Conservation (phyloP, 2,888 invertebrate genomes). For the Rhorus exstirpatorius region DNA sequence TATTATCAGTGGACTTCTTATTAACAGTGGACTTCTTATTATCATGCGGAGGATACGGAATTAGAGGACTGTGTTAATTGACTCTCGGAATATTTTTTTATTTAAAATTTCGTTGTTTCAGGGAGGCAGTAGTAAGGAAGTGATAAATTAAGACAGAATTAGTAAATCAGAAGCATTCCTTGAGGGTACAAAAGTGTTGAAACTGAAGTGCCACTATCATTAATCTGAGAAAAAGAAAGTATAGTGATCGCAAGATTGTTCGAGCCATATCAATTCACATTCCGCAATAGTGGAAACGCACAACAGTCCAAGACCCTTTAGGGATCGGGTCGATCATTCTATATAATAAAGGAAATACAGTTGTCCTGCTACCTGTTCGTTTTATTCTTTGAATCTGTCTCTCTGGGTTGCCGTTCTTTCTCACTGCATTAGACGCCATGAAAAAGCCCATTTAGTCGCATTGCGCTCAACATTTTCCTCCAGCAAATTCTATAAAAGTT, state of each 20-base stretch:
- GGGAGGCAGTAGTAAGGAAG: no score
- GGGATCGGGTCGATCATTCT: constrained; percentile 37
- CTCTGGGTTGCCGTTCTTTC: constrained; percentile 4
- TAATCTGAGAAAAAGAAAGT: not conserved
- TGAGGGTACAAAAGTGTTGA: no score
- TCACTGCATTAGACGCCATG: constrained; percentile 43
- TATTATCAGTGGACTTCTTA: no score
- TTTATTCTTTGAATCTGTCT: constrained; percentile 68
- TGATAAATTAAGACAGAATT: no score
- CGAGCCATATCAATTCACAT: constrained; percentile 11
- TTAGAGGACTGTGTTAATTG: no score
- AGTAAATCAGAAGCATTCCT: no score
- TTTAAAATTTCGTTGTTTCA: no score
- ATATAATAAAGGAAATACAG: constrained; percentile 74
- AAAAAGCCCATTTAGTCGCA: constrained; percentile 58
- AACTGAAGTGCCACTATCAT: not conserved
- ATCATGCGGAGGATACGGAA: no score
- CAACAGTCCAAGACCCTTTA: constrained; percentile 7
- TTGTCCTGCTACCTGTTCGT: constrained; percentile 68
- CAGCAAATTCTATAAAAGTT: constrained; percentile 72
- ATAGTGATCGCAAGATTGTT: not conserved
- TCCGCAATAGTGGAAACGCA: not conserved
- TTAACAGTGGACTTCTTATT: no score
- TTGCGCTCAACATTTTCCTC: constrained; percentile 54
- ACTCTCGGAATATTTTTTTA: no score